Percentiles rank a stretch among this genome's conserved stretches.
These are phyloP conservation scores for Aricia artaxerxes DNA, from an alignment of 2,888 invertebrate species.

Conservation along the genomic window DNA sequence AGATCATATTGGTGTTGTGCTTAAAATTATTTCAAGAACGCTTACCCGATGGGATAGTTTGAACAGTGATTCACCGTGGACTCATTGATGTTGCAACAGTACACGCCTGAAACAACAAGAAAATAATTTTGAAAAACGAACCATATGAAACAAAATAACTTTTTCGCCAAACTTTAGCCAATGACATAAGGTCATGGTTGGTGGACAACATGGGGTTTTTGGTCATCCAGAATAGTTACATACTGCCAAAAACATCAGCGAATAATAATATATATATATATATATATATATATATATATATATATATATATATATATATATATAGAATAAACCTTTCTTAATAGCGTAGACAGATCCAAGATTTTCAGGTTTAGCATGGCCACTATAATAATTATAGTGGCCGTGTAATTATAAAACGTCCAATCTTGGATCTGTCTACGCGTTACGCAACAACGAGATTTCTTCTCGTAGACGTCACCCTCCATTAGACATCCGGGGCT, in stretches of 20 bases:
- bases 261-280: too few species aligned
- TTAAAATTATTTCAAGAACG: constrained; percentile 10
- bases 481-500: constrained; percentile 47
- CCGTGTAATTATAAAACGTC: too few species aligned
- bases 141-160: too few species aligned
- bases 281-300: too few species aligned
- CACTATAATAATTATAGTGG: neutral
- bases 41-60: constrained; percentile 45
- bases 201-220: too few species aligned
- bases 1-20: too few species aligned
- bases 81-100: constrained; percentile 40
- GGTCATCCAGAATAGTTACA: neutral
- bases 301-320: too few species aligned
- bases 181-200: too few species aligned
- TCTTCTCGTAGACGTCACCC: constrained; percentile 40
- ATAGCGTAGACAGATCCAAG: too few species aligned
- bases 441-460: constrained; percentile 27
- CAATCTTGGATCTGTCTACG: neutral
- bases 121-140: neutral
- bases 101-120: constrained; percentile 21
- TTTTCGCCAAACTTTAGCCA: too few species aligned
- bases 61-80: constrained; percentile 43
- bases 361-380: too few species aligned
- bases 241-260: neutral
- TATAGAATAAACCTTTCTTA: too few species aligned